Evolutionary conservation across 1,140 invertebrate species (phyloP).

Genomic region (Magallana gigas): DNA sequence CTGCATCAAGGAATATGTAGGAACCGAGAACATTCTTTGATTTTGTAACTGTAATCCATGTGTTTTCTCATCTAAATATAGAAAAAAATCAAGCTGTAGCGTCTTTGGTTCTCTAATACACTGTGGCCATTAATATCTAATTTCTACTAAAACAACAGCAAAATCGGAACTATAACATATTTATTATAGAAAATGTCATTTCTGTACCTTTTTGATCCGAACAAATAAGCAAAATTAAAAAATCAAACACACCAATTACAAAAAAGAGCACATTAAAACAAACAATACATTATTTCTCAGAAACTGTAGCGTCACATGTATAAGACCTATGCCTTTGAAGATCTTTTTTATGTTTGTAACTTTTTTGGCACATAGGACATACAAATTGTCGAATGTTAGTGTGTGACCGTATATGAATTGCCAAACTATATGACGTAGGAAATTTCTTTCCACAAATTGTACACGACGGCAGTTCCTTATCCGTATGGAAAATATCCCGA

Average conservation of each 20-base stretch:
- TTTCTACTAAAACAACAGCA: no score
- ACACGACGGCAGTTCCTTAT: conserved; percentile 22
- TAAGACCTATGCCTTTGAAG: conserved; percentile 44
- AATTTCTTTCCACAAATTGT: conserved; percentile 31
- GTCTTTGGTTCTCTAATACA: no score
- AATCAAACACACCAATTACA: no score
- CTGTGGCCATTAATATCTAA: no score
- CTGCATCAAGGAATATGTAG: not conserved
- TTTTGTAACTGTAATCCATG: not conserved
- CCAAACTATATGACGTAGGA: not conserved
- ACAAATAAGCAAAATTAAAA: no score
- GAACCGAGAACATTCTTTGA: not conserved
- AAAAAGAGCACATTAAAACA: no score
- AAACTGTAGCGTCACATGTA: not conserved
- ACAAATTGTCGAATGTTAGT: conserved; percentile 38
- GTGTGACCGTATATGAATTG: conserved; percentile 38
- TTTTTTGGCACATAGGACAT: conserved; percentile 44
- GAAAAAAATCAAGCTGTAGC: not conserved
- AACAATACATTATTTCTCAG: not conserved
- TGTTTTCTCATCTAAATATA: conserved; percentile 22
- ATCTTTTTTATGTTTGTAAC: conserved; percentile 52
- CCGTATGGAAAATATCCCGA: not conserved
- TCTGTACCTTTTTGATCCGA: no score
- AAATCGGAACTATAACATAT: no score
- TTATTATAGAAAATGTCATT: no score